phyloP scores from a whole-genome alignment of 2,113 vertebrate species.

The Marcusenius ussheri region DNA sequence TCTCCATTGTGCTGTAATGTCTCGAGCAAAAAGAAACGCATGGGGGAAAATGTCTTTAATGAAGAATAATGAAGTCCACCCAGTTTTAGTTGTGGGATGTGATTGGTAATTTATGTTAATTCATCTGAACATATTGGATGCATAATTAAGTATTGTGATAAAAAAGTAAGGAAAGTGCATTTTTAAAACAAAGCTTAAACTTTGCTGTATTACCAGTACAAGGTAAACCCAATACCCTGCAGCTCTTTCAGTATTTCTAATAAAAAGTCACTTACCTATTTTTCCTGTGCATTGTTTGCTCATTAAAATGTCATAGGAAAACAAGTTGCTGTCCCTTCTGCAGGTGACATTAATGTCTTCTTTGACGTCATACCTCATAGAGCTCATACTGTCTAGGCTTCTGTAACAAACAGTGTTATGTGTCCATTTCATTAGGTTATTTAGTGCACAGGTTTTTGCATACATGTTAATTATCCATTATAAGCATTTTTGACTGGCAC shows the following conservation, averaged over 20 bases:
- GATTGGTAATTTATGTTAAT: conserved; percentile 39
- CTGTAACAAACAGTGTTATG: background rate
- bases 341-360: background rate
- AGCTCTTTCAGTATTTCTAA: background rate
- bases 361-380: background rate
- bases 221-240: background rate
- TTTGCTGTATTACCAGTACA: conserved; percentile 3
- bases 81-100: conserved; percentile 23
- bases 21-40: conserved; percentile 40
- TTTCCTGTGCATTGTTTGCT: background rate
- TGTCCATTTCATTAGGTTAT: background rate
- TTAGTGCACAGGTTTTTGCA: background rate
- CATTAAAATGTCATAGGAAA: background rate
- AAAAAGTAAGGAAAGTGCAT: conserved; percentile 21
- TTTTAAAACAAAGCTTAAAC: conserved; percentile 26
- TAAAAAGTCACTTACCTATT: background rate
- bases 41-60: conserved; percentile 47
- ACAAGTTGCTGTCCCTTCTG: background rate
- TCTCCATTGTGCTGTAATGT: conserved; percentile 38
- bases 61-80: conserved; percentile 31
- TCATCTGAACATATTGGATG: conserved; percentile 28
- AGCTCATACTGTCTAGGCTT: background rate
- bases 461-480: background rate
- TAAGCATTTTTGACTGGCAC: background rate
- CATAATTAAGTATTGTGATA: conserved; percentile 27